phyloP scores from a whole-genome alignment of 2,888 invertebrate genomes.

The Tetranychus piercei region DNA sequence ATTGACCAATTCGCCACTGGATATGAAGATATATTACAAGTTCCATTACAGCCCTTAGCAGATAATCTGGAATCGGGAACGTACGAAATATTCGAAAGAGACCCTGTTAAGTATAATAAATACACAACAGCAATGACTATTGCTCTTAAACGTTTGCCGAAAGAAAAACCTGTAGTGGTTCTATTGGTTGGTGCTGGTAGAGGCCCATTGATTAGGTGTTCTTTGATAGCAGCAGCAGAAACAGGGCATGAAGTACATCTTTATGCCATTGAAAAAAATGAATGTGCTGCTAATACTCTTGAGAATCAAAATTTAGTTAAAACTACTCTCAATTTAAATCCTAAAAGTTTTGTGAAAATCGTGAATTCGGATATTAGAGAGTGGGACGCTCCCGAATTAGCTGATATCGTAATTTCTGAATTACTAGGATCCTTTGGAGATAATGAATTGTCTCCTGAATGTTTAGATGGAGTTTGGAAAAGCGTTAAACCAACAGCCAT shows the following conservation, averaged over 20 bases:
- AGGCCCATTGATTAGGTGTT: slow-evolving; percentile 79
- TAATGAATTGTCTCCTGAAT: slow-evolving; percentile 95
- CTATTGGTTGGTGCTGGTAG: slow-evolving; percentile 88
- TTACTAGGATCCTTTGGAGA: slow-evolving; percentile 92
- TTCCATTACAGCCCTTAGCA: slow-evolving; percentile 52
- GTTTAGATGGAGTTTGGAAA: slow-evolving; percentile 77
- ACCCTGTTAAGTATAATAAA: slow-evolving; percentile 78
- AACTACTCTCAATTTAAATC: slow-evolving; percentile 13
- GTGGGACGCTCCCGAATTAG: slow-evolving; percentile 58
- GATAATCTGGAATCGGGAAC: slow-evolving; percentile 89
- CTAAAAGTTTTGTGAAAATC: slow-evolving; percentile 35
- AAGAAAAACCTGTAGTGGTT: slow-evolving; percentile 36
- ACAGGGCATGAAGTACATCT: slow-evolving; percentile 55
- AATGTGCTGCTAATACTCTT: slow-evolving; percentile 67
- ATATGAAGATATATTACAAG: slow-evolving; percentile 78
- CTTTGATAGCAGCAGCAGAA: slow-evolving; percentile 55
- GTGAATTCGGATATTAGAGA: slow-evolving; percentile 70
- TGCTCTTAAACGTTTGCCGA: slow-evolving; percentile 15
- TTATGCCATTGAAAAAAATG: slow-evolving; percentile 95
- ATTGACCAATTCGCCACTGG: slow-evolving; percentile 42
- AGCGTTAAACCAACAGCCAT: slow-evolving; percentile 65
- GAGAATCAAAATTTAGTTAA: slow-evolving; percentile 8
- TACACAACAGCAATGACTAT: slow-evolving; percentile 37
- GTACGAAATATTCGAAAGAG: slow-evolving; percentile 94
- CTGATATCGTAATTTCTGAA: slow-evolving; percentile 89